A percentile compares a stretch with the other conserved stretches of the same genome.
These are phyloP conservation scores for Scyliorhinus canicula DNA, from an alignment of 2,797 vertebrate genomes.

Conservation along the genomic window DNA sequence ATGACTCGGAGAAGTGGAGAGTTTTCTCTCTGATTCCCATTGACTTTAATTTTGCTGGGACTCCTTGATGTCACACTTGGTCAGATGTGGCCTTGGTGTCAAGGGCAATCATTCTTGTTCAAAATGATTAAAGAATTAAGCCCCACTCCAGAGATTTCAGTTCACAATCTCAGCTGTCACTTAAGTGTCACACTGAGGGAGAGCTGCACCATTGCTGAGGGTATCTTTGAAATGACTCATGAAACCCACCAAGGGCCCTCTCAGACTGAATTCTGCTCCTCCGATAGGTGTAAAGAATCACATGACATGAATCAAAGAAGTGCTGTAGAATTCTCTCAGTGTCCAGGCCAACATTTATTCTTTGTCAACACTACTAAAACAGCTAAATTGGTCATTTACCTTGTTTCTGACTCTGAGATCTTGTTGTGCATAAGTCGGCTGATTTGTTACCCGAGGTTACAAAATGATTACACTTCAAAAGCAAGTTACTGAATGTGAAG, in stretches of 20 bases:
- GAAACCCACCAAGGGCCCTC: neutral
- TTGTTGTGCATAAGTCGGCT: neutral
- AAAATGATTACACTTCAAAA: too few relatives aligned
- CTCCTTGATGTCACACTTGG: too few relatives aligned
- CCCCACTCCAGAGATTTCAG: neutral
- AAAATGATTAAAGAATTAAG: neutral
- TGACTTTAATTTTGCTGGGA: too few relatives aligned
- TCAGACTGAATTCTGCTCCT: neutral
- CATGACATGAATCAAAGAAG: too few relatives aligned
- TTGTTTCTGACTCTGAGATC: neutral
- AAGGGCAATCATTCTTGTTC: neutral
- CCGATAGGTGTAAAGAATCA: neutral
- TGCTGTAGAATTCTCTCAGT: neutral
- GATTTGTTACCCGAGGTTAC: neutral
- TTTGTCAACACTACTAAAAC: neutral
- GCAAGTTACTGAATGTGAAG: too few relatives aligned
- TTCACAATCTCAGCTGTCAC: neutral
- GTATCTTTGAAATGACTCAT: neutral
- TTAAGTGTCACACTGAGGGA: neutral
- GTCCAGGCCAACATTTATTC: too few relatives aligned
- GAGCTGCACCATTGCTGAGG: neutral
- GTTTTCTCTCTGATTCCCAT: too few relatives aligned
- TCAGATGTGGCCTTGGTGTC: too few relatives aligned
- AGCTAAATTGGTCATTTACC: neutral
- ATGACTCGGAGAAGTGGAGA: too few relatives aligned